Base-by-base conservation (phyloP, 1,140 invertebrate genomes). In the Zaprionus gabonicus region DNA sequence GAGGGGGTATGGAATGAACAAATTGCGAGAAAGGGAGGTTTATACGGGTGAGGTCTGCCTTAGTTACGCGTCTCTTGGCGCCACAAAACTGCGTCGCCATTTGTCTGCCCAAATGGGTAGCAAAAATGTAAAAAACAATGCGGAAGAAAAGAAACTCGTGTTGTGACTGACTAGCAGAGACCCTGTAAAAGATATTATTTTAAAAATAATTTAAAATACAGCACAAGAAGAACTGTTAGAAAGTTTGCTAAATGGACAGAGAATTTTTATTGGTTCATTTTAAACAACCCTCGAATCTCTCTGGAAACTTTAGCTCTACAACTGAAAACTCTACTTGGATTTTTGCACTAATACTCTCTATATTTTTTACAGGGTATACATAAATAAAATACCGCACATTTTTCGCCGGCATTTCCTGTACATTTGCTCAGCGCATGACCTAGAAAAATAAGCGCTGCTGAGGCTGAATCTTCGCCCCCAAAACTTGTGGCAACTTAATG, bases 11-110 rank as follows among this genome's bases (percentile, higher is more conserved):
- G 34, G 31, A 27, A 20, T 31, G 27, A 53, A 27, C 53, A 67
- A 65, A 41, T 44, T 17, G 56, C 9, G 3, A 6, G 1, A 31
- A 12, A 34, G 38, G 38, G 20, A 49, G 23, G 46, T 34, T 34
- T 10, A 34, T 34, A 34, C 31, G 25, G 36, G 10, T 31, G 23
- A 2, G 31, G 17, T 13, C 15, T 56, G 57, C 49, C 66, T 69
- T 72, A 63, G 65, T 55, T 55, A 67, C 31, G n/a, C 59, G 69
- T 62, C 72, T 56, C 71, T 66, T 86, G 82, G 82, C 82, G 82
- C 82, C 82, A 87, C 76, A 64, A 86, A 87, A 58, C 71, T 86
- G 82, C 80, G 82, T 82, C 82, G 82, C 82, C 82, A 86, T 86
- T 86, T 86, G 79, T 86, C 83, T 86, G 79, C 69, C 66, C n/a